Evolutionary conservation across 2,113 vertebrate species (phyloP).

Genomic region (Aspidoscelis tigris): DNA sequence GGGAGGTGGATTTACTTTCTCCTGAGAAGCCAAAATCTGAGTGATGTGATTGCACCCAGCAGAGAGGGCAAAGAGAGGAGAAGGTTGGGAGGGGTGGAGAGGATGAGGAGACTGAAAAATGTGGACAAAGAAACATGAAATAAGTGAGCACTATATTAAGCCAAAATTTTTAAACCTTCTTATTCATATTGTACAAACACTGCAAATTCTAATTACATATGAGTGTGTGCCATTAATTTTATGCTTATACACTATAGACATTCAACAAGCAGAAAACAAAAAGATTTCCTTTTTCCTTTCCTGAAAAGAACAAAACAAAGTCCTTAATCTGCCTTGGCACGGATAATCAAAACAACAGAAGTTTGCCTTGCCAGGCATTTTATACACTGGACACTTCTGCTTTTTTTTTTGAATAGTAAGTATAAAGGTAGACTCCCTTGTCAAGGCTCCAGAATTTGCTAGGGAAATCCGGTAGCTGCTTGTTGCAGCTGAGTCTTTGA

Average conservation of each 20-base stretch:
- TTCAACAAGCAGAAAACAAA: neutral
- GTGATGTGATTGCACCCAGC: too few relatives aligned
- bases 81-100: too few relatives aligned
- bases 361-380: neutral
- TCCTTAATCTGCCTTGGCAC: neutral
- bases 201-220: neutral
- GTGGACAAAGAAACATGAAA: too few relatives aligned
- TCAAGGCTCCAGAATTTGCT: neutral
- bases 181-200: accelerated
- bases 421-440: neutral
- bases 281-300: neutral
- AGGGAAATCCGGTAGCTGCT: slow-evolving; percentile 6
- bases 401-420: neutral
- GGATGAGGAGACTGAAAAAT: too few relatives aligned
- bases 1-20: too few relatives aligned
- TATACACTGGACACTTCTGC: neutral
- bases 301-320: neutral
- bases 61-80: too few relatives aligned
- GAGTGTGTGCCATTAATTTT: neutral
- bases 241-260: slow-evolving; percentile 9
- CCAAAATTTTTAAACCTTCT: neutral
- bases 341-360: neutral
- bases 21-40: too few relatives aligned
- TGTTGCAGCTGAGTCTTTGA: slow-evolving; percentile 14
- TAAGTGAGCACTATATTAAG: too few relatives aligned